These are phyloP conservation scores for Buphagus erythrorhynchus DNA, from an alignment of 2,797 vertebrate species.

Conservation along the genomic window DNA sequence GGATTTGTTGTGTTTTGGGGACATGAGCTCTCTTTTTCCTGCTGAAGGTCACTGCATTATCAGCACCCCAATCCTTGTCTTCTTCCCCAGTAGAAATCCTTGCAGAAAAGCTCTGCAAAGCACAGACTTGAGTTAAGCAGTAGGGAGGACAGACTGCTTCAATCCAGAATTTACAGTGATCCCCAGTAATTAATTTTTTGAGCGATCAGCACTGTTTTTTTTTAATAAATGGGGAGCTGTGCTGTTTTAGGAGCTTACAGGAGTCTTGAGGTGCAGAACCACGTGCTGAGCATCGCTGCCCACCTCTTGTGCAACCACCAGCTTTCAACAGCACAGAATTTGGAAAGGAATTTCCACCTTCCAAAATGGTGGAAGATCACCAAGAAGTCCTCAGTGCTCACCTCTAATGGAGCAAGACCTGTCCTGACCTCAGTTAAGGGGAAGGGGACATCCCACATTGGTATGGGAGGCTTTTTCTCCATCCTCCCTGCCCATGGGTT, in stretches of 20 bases:
- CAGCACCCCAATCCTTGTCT: accelerated
- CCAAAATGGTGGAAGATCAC: not conserved
- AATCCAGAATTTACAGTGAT: not conserved
- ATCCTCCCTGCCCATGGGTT: accelerated
- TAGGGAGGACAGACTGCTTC: not conserved
- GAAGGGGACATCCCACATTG: accelerated
- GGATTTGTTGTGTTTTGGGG: not conserved
- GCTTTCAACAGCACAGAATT: not conserved
- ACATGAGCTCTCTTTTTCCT: not conserved
- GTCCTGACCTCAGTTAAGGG: not conserved
- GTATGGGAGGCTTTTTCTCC: not conserved
- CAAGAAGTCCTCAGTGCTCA: not conserved
- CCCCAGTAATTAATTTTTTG: not conserved
- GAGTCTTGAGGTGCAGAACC: accelerated
- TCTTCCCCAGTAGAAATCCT: not conserved
- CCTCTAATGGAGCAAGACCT: not conserved
- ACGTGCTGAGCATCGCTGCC: accelerated
- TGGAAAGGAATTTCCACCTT: not conserved
- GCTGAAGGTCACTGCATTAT: not conserved
- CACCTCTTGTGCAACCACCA: not conserved
- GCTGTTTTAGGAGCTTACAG: not conserved
- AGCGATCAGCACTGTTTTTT: not conserved
- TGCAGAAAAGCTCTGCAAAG: not conserved
- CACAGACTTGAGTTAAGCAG: accelerated
- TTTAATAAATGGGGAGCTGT: not conserved